These are phyloP conservation scores for Amphimallon solstitiale DNA, from an alignment of 2,888 invertebrate species.

Conservation along the genomic window DNA sequence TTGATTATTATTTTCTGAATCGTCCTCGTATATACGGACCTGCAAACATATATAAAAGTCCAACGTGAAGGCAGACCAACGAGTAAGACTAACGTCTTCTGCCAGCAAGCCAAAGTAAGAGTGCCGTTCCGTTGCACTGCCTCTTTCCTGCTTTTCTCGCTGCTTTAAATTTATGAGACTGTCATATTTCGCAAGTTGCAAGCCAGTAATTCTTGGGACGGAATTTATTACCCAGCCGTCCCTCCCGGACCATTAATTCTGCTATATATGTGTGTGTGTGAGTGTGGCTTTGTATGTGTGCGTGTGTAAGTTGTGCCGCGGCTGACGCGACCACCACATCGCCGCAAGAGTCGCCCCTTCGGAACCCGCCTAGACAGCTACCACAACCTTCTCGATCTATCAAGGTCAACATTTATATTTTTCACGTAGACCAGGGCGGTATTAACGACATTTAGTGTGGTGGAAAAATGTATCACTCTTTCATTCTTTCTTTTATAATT, in stretches of 20 bases:
- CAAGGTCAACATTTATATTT: slow-evolving; percentile 38
- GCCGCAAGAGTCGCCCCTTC: slow-evolving; percentile 42
- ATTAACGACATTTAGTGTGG: not conserved
- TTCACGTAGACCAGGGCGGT: not conserved
- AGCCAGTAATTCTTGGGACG: slow-evolving; percentile 69
- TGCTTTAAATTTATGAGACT: slow-evolving; percentile 67
- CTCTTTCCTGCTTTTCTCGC: slow-evolving; percentile 58
- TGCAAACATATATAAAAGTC: no score
- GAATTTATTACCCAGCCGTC: slow-evolving; percentile 69
- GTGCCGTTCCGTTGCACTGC: slow-evolving; percentile 58
- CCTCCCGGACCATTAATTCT: slow-evolving; percentile 64
- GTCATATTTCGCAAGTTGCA: slow-evolving; percentile 63
- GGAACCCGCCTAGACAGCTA: slow-evolving; percentile 38
- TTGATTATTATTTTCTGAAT: no score
- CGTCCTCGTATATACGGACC: no score
- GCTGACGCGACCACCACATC: slow-evolving; percentile 55
- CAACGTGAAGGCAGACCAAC: not conserved
- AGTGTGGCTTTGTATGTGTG: slow-evolving; percentile 22
- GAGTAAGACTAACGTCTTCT: slow-evolving; percentile 12
- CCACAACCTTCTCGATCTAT: slow-evolving; percentile 35
- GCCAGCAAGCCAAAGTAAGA: slow-evolving; percentile 41
- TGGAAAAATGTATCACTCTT: no score
- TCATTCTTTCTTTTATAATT: no score
- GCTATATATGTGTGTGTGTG: slow-evolving; percentile 50
- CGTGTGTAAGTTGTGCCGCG: slow-evolving; percentile 16